Evolutionary conservation across 1,140 invertebrate species (phyloP).

Genomic region (Melitaea cinxia): DNA sequence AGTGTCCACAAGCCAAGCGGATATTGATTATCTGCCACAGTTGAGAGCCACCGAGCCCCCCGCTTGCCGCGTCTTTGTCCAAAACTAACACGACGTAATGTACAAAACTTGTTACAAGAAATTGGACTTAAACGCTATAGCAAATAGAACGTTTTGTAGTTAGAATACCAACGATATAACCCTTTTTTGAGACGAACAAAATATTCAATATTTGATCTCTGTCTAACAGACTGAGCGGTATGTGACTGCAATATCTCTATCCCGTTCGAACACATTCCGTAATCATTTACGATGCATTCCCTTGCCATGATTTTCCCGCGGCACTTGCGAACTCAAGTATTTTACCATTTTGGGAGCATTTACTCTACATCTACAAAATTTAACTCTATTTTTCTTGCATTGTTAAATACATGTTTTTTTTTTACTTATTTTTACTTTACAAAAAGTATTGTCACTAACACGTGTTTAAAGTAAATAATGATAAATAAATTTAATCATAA

Average conservation of each 20-base stretch:
- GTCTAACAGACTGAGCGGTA: conserved; percentile 74
- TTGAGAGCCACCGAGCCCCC: conserved; percentile 76
- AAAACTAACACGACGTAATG: conserved; percentile 52
- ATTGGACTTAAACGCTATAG: conserved; percentile 51
- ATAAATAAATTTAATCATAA: no score
- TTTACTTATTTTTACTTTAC: neutral
- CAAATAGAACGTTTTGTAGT: conserved; percentile 55
- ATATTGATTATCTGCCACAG: conserved; percentile 83
- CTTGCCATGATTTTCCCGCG: conserved; percentile 79
- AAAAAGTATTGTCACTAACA: neutral
- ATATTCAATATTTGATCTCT: conserved; percentile 81
- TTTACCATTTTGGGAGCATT: conserved; percentile 58
- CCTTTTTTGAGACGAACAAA: conserved; percentile 50
- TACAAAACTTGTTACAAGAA: conserved; percentile 33
- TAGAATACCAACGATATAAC: conserved; percentile 41
- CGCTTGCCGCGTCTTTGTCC: conserved; percentile 40
- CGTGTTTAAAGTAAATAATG: no score
- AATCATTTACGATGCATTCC: conserved; percentile 81
- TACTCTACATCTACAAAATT: conserved; percentile 31
- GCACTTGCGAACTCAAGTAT: conserved; percentile 66
- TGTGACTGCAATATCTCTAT: conserved; percentile 73
- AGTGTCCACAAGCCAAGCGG: conserved; percentile 82
- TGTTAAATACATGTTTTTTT: neutral
- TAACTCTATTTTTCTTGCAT: neutral
- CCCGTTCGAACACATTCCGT: conserved; percentile 74